Base-by-base conservation (phyloP, 1,140 invertebrate species). In the Lerema accius region DNA sequence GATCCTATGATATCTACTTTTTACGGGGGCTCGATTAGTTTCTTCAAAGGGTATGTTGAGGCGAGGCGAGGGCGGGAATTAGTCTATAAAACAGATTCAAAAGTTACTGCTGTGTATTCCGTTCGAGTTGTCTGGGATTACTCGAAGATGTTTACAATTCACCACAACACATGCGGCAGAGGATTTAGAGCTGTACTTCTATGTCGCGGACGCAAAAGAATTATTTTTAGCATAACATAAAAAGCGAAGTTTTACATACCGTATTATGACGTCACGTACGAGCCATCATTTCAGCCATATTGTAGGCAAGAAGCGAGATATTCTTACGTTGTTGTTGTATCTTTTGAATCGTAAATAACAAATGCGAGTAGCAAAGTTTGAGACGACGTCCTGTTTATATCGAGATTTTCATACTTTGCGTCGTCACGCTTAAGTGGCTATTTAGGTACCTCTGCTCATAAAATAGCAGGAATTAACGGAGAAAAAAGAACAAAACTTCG, bases 301-400 rank as follows among this genome's bases (percentile, higher is more conserved):
- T 70, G 66, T 56, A 56, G 39, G 28, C 51, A 58, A 58, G 51
- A 64, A 56, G 23, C 67, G 65, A 61, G 64, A 72, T 50, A 67
- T 23, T 23, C 19, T 23, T 23, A 23, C 84, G 79, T 82, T 87
- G 80, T 84, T 80, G 75, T 69, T 73, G 70, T 50, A 73, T 72
- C 72, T 80, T 71, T 79, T 85, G 71, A 85, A 74, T 74, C 80
- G 82, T 85, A 84, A 85, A 84, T 87, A 87, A 87, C 74, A 82
- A 85, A 85, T 82, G 76, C 74, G 63, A 68, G 67, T 69, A 70
- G 68, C 70, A 85, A 84, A 85, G 68, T 87, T 85, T 74, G 71
- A 60, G 69, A 67, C 64, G 68, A 74, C 80, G 78, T 81, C 82
- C 77, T 85, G 78, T 85, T 87, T 84, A 69, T 75, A 75, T 69